Evolutionary conservation across 2,888 invertebrate genomes (phyloP).

Genomic region (Dryobota labecula): DNA sequence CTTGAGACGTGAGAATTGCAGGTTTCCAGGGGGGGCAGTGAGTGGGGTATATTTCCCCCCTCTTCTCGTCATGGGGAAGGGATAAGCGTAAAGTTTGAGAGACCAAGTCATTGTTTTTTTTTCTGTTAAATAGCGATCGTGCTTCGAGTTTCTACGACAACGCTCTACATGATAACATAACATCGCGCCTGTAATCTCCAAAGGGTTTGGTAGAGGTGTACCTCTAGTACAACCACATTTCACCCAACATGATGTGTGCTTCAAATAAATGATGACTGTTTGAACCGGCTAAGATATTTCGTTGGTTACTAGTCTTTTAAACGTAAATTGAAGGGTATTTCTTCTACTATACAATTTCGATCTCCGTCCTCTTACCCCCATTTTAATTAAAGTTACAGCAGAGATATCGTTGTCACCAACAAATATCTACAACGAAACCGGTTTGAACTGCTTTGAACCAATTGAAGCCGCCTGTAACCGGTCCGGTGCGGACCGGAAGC

Average conservation of each 20-base stretch:
- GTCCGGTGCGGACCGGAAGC: constrained; percentile 32
- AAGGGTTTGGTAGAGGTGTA: neutral
- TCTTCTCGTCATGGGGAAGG: neutral
- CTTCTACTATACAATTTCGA: neutral
- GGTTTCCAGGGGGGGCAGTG: neutral
- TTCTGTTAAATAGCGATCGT: constrained; percentile 1
- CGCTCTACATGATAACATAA: neutral
- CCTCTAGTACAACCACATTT: neutral
- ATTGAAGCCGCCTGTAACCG: constrained; percentile 45
- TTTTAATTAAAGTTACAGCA: constrained; percentile 53
- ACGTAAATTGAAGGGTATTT: neutral
- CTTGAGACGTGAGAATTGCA: constrained; percentile 57
- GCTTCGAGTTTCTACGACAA: neutral
- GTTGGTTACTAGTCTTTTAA: too few species aligned
- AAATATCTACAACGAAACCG: constrained; percentile 43
- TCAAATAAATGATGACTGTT: neutral
- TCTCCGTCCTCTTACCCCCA: neutral
- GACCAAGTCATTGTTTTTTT: constrained; percentile 28
- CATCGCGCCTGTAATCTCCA: neutral
- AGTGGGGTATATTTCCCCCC: neutral
- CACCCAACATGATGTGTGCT: neutral
- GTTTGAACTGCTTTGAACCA: constrained; percentile 50
- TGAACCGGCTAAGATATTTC: too few species aligned
- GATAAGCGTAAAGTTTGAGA: constrained; percentile 27
- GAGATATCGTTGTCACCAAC: constrained; percentile 33